phyloP scores from a whole-genome alignment of 2,113 vertebrate species.

The Sprattus sprattus region DNA sequence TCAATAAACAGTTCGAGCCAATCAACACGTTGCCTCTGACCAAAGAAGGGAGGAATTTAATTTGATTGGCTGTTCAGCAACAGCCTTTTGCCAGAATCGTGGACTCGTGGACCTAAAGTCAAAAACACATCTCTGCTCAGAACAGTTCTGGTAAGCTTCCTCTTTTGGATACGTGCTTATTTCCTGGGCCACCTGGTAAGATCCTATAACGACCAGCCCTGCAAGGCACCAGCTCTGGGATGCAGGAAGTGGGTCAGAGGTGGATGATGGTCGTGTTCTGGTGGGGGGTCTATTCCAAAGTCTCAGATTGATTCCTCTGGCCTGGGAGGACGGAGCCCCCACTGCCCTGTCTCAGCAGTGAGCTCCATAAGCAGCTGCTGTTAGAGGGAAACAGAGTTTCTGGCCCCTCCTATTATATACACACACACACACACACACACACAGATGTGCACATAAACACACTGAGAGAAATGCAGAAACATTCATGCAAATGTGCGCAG shows the following conservation, averaged over 20 bases:
- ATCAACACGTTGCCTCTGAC: too few relatives aligned
- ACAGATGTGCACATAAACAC: not conserved
- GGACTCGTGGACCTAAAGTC: not conserved
- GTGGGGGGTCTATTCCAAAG: not conserved
- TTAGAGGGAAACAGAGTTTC: not conserved
- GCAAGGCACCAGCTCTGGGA: not conserved
- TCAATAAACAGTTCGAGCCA: too few relatives aligned
- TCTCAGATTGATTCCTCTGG: not conserved
- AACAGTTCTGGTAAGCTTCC: not conserved
- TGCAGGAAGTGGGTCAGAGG: not conserved
- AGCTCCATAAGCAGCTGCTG: not conserved
- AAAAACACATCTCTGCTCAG: not conserved
- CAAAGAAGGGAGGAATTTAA: not conserved
- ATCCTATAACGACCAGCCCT: not conserved
- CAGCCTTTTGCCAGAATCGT: not conserved
- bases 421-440: constrained; percentile 17
- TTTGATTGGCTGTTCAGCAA: not conserved
- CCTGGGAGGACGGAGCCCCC: not conserved
- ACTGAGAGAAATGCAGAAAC: not conserved
- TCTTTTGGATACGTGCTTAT: too few relatives aligned
- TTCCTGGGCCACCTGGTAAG: not conserved
- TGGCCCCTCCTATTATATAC: not conserved
- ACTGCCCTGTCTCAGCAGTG: not conserved
- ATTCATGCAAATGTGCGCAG: not conserved
- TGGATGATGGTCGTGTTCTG: not conserved